A percentile compares a stretch with the other conserved stretches of the same genome.
These are phyloP conservation scores for Nematostella vectensis DNA, from an alignment of 92 coral and sea anemone genomes.

Conservation along the genomic window DNA sequence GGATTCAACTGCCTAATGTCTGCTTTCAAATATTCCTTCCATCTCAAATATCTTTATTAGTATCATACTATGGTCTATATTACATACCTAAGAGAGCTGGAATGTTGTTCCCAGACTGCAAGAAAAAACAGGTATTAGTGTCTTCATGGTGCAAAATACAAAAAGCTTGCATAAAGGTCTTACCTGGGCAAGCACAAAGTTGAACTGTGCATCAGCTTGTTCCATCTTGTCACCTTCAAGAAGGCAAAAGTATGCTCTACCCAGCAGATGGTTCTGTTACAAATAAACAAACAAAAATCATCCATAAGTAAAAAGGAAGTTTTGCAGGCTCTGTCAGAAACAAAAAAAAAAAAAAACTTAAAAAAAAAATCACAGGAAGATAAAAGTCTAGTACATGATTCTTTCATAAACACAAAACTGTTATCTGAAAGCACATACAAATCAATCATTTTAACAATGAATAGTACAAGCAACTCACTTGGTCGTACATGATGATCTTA, in stretches of 20 bases:
- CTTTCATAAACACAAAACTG: neutral
- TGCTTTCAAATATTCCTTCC: no score
- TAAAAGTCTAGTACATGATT: neutral
- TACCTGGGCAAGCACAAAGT: constrained; percentile 94
- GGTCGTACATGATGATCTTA: constrained; percentile 97
- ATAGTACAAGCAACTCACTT: constrained; percentile 39
- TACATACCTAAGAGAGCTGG: constrained; percentile 91
- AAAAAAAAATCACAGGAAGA: no score
- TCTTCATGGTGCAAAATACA: neutral
- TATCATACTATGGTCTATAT: no score
- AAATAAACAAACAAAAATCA: neutral
- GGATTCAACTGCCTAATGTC: no score
- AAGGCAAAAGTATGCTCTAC: constrained; percentile 96
- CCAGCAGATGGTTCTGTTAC: constrained; percentile 90
- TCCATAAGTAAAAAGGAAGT: neutral
- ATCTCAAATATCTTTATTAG: no score
- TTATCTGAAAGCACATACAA: no score
- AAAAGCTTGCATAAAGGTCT: neutral
- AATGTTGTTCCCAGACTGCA: constrained; percentile 91
- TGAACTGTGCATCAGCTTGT: constrained; percentile 98
- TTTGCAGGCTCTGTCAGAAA: neutral
- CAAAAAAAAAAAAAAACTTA: neutral
- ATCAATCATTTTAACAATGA: neutral
- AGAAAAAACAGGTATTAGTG: neutral
- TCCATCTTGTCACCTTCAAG: constrained; percentile 98